A percentile compares a stretch with the other conserved stretches of the same genome.
Evolutionary conservation across 2,797 vertebrate species (phyloP).

Genomic region (Ciconia nigra): DNA sequence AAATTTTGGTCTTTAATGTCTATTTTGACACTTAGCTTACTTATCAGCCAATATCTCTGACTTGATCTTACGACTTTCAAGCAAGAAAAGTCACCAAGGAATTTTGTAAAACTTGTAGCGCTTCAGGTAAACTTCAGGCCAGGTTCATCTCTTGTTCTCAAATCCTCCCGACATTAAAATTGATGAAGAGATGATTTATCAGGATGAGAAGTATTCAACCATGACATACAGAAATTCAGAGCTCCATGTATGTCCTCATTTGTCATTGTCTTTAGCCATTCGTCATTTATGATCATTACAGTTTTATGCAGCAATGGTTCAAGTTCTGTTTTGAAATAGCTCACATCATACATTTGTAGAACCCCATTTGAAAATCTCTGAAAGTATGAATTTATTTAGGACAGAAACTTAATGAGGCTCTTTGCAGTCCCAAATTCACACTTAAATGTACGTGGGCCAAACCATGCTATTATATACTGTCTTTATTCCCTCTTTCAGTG

Average conservation of each 20-base stretch:
- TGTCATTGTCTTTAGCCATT: constrained; percentile 30
- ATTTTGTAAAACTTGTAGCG: not conserved
- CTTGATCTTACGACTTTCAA: not conserved
- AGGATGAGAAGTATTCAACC: not conserved
- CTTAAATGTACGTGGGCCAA: not conserved
- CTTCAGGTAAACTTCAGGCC: constrained; percentile 17
- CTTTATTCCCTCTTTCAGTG: not conserved
- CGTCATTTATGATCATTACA: not conserved
- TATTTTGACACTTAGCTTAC: not conserved
- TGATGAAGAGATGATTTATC: constrained; percentile 50
- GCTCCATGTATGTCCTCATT: constrained; percentile 5
- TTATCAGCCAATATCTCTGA: not conserved
- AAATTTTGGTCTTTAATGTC: not conserved
- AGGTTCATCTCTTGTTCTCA: constrained; percentile 11
- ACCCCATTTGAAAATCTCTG: not conserved
- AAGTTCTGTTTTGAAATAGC: not conserved
- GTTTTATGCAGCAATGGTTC: not conserved
- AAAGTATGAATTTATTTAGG: not conserved
- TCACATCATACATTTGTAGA: not conserved
- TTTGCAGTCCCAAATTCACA: not conserved
- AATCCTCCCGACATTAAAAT: constrained; percentile 24
- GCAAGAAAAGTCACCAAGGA: not conserved
- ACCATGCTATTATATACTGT: not conserved
- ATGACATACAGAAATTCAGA: not conserved
- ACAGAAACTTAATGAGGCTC: not conserved